Evolutionary conservation across 2,888 invertebrate genomes (phyloP).

Genomic region (Agrochola litura): DNA sequence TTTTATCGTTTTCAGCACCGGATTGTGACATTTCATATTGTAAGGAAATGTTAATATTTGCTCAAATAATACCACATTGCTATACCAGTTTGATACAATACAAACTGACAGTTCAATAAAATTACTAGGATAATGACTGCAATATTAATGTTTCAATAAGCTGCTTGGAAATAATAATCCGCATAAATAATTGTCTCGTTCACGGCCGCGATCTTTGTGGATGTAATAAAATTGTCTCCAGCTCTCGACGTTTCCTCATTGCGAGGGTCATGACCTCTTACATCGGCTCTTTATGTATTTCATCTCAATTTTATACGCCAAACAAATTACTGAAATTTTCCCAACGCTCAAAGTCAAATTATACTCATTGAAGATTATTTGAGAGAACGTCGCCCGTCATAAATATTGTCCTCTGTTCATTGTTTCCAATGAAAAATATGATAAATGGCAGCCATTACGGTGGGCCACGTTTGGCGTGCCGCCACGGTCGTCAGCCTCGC

Average conservation of each 20-base stretch:
- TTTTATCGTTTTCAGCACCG: constrained; percentile 67
- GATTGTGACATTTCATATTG: constrained; percentile 63
- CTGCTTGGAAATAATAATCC: constrained; percentile 51
- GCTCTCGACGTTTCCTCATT: constrained; percentile 63
- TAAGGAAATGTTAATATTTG: constrained; percentile 51
- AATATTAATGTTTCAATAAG: constrained; percentile 44
- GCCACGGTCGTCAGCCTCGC: constrained; percentile 87
- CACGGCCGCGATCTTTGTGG: constrained; percentile 62
- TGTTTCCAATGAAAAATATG: constrained; percentile 83
- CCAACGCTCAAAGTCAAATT: constrained; percentile 61
- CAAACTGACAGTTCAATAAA: constrained; percentile 42
- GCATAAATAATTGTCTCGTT: constrained; percentile 60
- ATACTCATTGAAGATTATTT: constrained; percentile 66
- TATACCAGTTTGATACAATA: constrained; percentile 30
- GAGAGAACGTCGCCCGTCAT: constrained; percentile 63
- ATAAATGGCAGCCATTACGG: constrained; percentile 82
- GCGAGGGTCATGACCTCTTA: constrained; percentile 66
- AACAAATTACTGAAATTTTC: constrained; percentile 60
- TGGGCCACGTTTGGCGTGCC: constrained; percentile 82
- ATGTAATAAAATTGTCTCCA: constrained; percentile 64
- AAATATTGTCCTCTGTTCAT: constrained; percentile 72
- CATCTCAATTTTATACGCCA: constrained; percentile 61
- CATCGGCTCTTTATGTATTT: constrained; percentile 59
- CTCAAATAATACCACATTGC: constrained; percentile 26
- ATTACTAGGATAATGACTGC: constrained; percentile 30